These are phyloP conservation scores for Chaenocephalus aceratus DNA, from an alignment of 2,113 vertebrate species.

Conservation along the genomic window DNA sequence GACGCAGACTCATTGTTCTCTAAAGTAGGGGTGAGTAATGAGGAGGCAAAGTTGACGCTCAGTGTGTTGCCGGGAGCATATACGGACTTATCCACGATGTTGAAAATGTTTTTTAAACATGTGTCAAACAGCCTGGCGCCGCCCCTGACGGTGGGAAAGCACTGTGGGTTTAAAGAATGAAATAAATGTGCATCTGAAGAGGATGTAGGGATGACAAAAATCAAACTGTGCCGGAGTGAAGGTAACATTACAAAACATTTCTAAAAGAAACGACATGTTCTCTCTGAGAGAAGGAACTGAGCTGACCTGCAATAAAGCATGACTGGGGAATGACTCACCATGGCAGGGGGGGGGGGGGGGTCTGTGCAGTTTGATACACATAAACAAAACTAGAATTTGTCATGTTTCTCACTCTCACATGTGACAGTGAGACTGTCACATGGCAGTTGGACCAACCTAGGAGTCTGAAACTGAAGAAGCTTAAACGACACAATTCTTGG, in stretches of 20 bases:
- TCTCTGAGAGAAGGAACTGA: not conserved
- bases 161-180: not conserved
- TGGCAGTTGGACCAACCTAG: too few relatives aligned
- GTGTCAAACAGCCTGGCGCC: too few relatives aligned
- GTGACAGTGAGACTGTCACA: too few relatives aligned
- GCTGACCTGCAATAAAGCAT: not conserved
- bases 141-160: too few relatives aligned
- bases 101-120: too few relatives aligned
- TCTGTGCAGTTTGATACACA: not conserved
- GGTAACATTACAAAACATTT: not conserved
- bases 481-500: too few relatives aligned
- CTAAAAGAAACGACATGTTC: not conserved
- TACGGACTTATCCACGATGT: too few relatives aligned
- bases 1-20: too few relatives aligned
- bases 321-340: slow-evolving; percentile 25
- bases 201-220: not conserved
- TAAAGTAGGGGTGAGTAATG: too few relatives aligned
- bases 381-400: not conserved
- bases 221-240: not conserved
- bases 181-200: not conserved
- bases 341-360: not conserved
- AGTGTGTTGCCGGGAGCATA: too few relatives aligned
- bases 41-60: too few relatives aligned
- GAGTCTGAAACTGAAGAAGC: too few relatives aligned
- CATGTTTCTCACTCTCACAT: not conserved